Base-by-base conservation (phyloP, 2,888 invertebrate genomes). In the Eilema griseolum region DNA sequence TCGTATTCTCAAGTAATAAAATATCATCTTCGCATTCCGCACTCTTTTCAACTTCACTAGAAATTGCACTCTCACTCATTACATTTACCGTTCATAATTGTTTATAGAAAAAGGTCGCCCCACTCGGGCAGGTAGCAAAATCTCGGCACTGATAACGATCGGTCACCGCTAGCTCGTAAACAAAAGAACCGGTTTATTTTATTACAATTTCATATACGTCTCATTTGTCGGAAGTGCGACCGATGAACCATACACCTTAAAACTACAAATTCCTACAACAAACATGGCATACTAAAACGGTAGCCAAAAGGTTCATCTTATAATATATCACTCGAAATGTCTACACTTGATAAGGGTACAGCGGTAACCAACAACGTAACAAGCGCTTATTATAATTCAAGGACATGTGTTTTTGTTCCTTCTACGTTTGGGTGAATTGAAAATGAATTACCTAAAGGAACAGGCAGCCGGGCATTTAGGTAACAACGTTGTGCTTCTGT, bases 261-360 rank as follows among this genome's bases (percentile, higher is more conserved):
- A 46, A 46, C 26, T n/a, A 63, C 11, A 28, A 46, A 28, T 26
- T 20, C 31, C 10, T 26, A 62, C 41, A 46, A 61, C 67, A 61
- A 67, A 60, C 66, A 67, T 11, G 12, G 41, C 20, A 37, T 41
- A 67, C 57, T 67, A 60, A 61, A 67, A 67, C 61, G 1, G 23
- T 61, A 67, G 28, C 60, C 20, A 23, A 41, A 67, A 65, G 20
- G 28, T 61, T 46, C 14, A 7, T 61, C 61, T 60, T 61, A 7
- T 57, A 67, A 67, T 61, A 46, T 61, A 67, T 67, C 16, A 67
- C 67, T n/a, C n/a, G 16, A 61, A 31, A 20, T 61, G 67, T 67
- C 66, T 41, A 41, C 37, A 26, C 26, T 26, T 60, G 66, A 66
- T 41, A n/a, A 33, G 65, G 65, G 57, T 66, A 23, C 16, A 33